Percentiles rank a stretch among this genome's conserved stretches.
These are phyloP conservation scores for Bombycilla garrulus DNA, from an alignment of 2,113 vertebrate species.

Conservation along the genomic window DNA sequence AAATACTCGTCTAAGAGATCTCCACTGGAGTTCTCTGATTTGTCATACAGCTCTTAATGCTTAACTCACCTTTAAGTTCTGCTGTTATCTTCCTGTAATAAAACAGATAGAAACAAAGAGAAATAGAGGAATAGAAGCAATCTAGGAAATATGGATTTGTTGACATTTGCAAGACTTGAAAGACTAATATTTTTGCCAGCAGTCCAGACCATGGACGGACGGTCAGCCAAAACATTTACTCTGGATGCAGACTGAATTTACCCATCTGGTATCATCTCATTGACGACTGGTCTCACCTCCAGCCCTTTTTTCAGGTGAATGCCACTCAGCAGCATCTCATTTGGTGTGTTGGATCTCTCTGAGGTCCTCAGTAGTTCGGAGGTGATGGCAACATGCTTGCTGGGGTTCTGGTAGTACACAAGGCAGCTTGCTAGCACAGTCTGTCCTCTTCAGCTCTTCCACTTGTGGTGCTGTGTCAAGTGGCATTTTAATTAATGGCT, in stretches of 20 bases:
- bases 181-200: background rate
- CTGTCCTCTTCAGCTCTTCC: background rate
- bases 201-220: background rate
- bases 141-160: background rate
- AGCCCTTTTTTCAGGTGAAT: background rate
- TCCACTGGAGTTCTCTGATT: background rate
- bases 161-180: background rate
- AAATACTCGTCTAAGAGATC: background rate
- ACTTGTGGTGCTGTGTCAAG: background rate
- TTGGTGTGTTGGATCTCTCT: accelerated
- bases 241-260: background rate
- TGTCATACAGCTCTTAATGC: background rate
- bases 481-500: background rate
- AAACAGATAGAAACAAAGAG: background rate
- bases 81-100: background rate
- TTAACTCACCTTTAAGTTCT: background rate
- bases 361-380: background rate
- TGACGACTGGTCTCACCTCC: background rate
- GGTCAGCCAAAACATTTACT: background rate
- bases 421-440: background rate
- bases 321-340: background rate
- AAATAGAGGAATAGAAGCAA: background rate
- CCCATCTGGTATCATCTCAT: background rate
- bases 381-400: background rate
- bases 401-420: background rate